Base-by-base conservation (phyloP, 2,113 vertebrate species). In the Rhinichthys klamathensis region DNA sequence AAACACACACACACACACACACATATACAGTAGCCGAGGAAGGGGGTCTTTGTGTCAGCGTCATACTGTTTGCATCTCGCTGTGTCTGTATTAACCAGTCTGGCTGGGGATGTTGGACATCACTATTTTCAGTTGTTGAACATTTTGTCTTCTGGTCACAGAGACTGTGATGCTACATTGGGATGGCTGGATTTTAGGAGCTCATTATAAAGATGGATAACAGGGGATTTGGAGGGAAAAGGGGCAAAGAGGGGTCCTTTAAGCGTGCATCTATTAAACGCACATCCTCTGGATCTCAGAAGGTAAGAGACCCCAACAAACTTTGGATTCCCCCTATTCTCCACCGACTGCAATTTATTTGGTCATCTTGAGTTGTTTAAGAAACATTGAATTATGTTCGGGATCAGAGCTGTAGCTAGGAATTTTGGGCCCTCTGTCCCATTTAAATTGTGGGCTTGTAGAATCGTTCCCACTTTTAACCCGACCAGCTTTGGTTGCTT, bases 221-320 rank as follows among this genome's bases (percentile, higher is more conserved):
- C 86, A 89, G 79, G 60, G 92, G 87, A 46, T 61, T 80, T 51
- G 72, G 69, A 30, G 77, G 46, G 2, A 86, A 86, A 70, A 35
- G 84, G 90, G 41, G 56, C 67, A 85, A 91, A 89, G 67, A 93
- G 83, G 89, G 94, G 16, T 99, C 97, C 0, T 94, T 99, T 90
- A 99, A 96, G 93, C 97, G 96, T 84, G 95, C 92, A 0, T 94
- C 93, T 78, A 82, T 94, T 83, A 94, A 94, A 89, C 93, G 93
- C 76, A 92, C 95, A 35, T 76, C 94, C 0, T 99, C 96, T 2
- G 97, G 96, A 84, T 99, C 98, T 0, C 97, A 98, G 92, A 98
- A 95, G 97, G 97, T 99, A 95, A 95, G 97, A 58, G 87, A 0
- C 92, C 92, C 0, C 88, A 2, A 30, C 60, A 27, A 44, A 7